These are phyloP conservation scores for Apostichopus parvimensis DNA, from an alignment of 35 echinoderm and acorn worm genomes.

Conservation along the genomic window DNA sequence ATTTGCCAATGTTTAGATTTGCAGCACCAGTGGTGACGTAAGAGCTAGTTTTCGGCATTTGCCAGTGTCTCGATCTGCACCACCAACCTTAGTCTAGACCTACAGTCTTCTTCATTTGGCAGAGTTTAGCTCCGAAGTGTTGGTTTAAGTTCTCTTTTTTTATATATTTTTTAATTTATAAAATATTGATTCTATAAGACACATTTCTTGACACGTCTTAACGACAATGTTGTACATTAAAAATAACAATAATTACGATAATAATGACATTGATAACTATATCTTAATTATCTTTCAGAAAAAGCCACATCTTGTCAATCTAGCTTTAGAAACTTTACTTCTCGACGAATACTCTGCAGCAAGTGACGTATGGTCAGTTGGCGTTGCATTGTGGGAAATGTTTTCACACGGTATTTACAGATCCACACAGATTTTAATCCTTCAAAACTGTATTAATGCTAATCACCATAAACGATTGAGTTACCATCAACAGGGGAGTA, in stretches of 20 bases:
- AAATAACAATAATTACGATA: background rate
- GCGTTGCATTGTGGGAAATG: slow-evolving; percentile 9
- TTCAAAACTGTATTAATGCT: background rate
- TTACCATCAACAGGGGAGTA: background rate
- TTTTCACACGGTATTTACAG: background rate
- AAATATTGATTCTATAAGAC: too few relatives aligned
- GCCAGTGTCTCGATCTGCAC: too few relatives aligned
- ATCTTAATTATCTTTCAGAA: background rate
- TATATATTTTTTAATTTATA: background rate
- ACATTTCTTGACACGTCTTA: too few relatives aligned
- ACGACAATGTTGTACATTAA: too few relatives aligned
- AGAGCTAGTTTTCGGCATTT: too few relatives aligned
- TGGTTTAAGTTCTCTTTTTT: too few relatives aligned
- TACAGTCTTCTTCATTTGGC: too few relatives aligned
- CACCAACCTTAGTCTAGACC: too few relatives aligned
- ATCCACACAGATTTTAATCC: too few relatives aligned
- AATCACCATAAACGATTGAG: background rate
- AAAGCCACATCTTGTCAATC: background rate
- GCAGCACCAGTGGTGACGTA: too few relatives aligned
- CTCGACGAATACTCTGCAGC: background rate
- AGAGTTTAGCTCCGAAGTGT: too few relatives aligned
- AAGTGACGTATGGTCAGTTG: slow-evolving; percentile 14
- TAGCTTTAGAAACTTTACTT: background rate
- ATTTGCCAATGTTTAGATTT: too few relatives aligned
- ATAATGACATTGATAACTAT: background rate